These are phyloP conservation scores for Sisyra nigra DNA, from an alignment of 2,888 invertebrate genomes.

Conservation along the genomic window DNA sequence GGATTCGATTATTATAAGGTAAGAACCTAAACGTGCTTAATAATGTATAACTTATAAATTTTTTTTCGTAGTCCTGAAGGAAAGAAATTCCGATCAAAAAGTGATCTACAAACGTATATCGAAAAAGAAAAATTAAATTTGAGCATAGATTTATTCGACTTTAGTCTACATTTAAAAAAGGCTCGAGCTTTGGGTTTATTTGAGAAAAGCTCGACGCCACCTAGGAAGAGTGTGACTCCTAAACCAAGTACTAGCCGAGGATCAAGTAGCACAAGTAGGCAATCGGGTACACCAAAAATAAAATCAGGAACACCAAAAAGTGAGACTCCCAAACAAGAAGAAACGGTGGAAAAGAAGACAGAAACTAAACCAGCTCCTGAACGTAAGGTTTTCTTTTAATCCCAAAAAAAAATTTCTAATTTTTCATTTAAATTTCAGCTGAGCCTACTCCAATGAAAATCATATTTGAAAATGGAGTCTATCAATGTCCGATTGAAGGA, in stretches of 20 bases:
- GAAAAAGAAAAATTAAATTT: constrained; percentile 27
- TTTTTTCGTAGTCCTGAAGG: constrained; percentile 31
- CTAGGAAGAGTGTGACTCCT: constrained; percentile 9
- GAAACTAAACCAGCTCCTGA: constrained; percentile 3
- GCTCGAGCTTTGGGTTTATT: constrained; percentile 28
- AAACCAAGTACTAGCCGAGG: constrained; percentile 2
- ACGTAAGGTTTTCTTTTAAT: too few relatives aligned
- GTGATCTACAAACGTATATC: constrained; percentile 32
- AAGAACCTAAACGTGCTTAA: constrained; percentile 15
- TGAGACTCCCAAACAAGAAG: constrained; percentile 3
- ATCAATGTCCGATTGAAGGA: constrained; percentile 59
- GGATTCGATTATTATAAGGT: constrained; percentile 62
- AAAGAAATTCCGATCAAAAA: constrained; percentile 41
- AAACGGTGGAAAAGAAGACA: not conserved
- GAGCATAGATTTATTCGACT: constrained; percentile 39
- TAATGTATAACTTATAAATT: not conserved
- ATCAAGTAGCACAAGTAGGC: not conserved
- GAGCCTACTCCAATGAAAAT: constrained; percentile 22
- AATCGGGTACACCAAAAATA: constrained; percentile 4
- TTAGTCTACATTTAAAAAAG: constrained; percentile 36
- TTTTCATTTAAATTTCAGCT: constrained; percentile 10
- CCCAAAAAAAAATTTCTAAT: not conserved
- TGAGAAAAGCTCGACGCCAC: constrained; percentile 16
- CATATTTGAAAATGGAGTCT: constrained; percentile 44
- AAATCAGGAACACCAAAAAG: constrained; percentile 7